Conservation (phyloP, 1,140 invertebrate species). For the Sitobion miscanthi region DNA sequence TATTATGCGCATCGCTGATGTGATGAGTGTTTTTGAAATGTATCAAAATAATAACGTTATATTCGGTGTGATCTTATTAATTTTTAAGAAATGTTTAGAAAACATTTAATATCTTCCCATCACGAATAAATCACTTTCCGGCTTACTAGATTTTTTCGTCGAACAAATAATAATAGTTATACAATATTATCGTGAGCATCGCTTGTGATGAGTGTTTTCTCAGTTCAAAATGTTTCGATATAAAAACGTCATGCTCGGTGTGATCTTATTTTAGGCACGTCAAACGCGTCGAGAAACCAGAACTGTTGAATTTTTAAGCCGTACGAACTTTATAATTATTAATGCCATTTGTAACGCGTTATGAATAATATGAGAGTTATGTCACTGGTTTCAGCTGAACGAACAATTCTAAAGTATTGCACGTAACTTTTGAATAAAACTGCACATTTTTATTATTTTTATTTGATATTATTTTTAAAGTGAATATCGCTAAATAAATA, state of each 20-base stretch:
- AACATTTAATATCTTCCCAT: too few species aligned
- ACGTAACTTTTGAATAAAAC: neutral
- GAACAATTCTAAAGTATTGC: neutral
- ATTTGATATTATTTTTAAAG: neutral
- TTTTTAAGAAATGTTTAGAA: too few species aligned
- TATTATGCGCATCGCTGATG: neutral
- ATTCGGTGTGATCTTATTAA: neutral
- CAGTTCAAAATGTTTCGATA: too few species aligned
- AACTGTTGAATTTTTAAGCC: neutral
- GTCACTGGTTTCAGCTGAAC: neutral
- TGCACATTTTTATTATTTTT: neutral
- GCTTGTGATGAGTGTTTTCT: too few species aligned
- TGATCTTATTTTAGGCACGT: neutral
- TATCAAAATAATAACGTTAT: neutral
- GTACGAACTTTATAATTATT: neutral
- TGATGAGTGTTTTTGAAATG: neutral
- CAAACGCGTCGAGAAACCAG: neutral
- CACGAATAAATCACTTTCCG: neutral
- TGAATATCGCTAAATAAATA: constrained; percentile 5
- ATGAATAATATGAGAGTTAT: neutral
- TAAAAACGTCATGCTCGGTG: too few species aligned
- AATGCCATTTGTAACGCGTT: neutral
- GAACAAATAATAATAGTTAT: neutral
- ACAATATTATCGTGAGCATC: too few species aligned
- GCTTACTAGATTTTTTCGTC: neutral